Evolutionary conservation across 1,140 invertebrate species (phyloP).

Genomic region (Hormaphis cornu): DNA sequence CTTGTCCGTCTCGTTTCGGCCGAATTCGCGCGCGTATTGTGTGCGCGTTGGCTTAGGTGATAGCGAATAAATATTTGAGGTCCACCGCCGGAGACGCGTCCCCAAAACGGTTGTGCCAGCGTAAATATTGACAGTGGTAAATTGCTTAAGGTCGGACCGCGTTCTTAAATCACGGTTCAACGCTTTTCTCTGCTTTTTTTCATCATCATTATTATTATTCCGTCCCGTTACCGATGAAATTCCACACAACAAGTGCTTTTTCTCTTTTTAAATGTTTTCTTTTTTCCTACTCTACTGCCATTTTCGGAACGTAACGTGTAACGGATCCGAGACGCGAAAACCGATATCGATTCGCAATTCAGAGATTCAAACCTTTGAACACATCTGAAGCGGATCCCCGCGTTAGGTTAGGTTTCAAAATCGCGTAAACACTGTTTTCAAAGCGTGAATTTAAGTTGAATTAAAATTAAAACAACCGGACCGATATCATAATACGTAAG

Average conservation of each 20-base stretch:
- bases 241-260: not conserved
- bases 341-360: too few relatives aligned
- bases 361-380: too few relatives aligned
- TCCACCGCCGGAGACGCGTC: not conserved
- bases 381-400: too few relatives aligned
- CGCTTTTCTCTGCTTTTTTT: not conserved
- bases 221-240: not conserved
- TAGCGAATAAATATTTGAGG: not conserved
- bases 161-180: not conserved
- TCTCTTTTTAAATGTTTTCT: not conserved
- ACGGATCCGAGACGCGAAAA: too few relatives aligned
- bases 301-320: too few relatives aligned
- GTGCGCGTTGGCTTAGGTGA: not conserved
- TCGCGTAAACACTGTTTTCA: too few relatives aligned
- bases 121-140: constrained; percentile 23
- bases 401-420: too few relatives aligned
- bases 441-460: too few relatives aligned
- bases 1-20: not conserved
- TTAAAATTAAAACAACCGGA: too few relatives aligned
- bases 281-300: too few relatives aligned
- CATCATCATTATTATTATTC: not conserved
- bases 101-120: not conserved
- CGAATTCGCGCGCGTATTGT: not conserved
- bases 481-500: too few relatives aligned
- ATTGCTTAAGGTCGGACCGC: constrained; percentile 11